Evolutionary conservation across 2,888 invertebrate species (phyloP).

Genomic region (Aspidiotus destructor): DNA sequence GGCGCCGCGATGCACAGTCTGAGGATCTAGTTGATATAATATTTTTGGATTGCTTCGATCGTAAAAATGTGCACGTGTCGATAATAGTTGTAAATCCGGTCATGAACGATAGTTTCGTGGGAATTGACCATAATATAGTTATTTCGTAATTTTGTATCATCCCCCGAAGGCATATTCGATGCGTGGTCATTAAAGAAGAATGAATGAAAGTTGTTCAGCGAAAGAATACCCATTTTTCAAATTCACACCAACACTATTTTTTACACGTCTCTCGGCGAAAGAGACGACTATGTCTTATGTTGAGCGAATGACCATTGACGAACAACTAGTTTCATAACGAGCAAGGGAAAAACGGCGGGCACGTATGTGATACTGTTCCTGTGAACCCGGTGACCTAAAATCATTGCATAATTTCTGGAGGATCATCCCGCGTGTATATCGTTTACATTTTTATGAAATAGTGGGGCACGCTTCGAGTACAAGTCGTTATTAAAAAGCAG

Average conservation of each 20-base stretch:
- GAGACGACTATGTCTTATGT: too few species aligned
- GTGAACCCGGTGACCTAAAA: conserved; percentile 21
- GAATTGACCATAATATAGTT: not conserved
- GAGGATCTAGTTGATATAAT: too few species aligned
- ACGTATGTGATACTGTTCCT: conserved; percentile 22
- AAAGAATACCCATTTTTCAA: too few species aligned
- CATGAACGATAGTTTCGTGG: too few species aligned
- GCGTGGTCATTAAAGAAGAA: not conserved
- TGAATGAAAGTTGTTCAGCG: not conserved
- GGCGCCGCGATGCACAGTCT: too few species aligned
- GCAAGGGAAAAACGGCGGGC: conserved; percentile 10
- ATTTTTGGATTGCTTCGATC: too few species aligned
- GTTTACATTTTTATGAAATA: conserved; percentile 3
- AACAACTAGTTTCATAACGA: conserved; percentile 17
- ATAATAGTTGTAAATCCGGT: too few species aligned
- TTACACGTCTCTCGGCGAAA: too few species aligned
- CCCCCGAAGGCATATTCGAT: not conserved
- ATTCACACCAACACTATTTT: too few species aligned
- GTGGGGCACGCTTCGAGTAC: conserved; percentile 20
- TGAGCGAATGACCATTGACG: too few species aligned
- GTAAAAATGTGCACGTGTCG: too few species aligned
- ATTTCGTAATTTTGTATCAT: conserved; percentile 9
- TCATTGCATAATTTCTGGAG: conserved; percentile 23
- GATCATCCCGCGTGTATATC: conserved; percentile 18
- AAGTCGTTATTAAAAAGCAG: conserved; percentile 21